Conservation (phyloP, 2,113 vertebrate species). For the human (Homo sapiens) region DNA sequence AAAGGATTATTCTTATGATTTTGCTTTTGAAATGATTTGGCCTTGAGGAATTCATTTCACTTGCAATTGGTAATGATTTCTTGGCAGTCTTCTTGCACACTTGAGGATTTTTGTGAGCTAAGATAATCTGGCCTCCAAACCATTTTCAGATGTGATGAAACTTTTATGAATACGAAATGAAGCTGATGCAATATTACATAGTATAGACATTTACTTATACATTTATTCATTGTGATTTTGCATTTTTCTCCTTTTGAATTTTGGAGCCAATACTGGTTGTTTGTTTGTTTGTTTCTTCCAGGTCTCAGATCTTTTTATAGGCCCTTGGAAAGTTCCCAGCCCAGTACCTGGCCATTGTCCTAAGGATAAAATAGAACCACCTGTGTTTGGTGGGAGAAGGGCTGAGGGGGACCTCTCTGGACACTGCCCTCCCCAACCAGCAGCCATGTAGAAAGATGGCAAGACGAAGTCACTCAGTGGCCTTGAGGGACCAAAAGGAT, state of each 20-base stretch:
- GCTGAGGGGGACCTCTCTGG: not conserved
- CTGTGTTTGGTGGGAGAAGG: not conserved
- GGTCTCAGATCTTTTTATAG: not conserved
- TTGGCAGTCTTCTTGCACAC: not conserved
- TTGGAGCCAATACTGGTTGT: not conserved
- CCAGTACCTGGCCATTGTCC: not conserved
- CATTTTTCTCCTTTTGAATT: not conserved
- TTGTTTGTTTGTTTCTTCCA: not conserved
- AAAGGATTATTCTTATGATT: not conserved
- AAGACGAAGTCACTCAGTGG: not conserved
- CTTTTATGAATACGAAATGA: not conserved
- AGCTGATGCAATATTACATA: not conserved
- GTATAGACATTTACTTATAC: not conserved
- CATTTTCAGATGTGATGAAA: not conserved
- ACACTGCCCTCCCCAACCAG: not conserved
- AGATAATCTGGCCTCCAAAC: not conserved
- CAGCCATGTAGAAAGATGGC: not conserved
- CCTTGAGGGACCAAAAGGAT: not conserved
- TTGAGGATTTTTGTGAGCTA: not conserved
- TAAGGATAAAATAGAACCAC: not conserved
- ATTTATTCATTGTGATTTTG: not conserved
- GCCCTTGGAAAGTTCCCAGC: not conserved
- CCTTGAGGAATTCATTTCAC: not conserved
- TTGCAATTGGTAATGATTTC: not conserved
- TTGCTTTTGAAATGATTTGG: not conserved